Percentiles rank a stretch among this genome's conserved stretches.
These are phyloP conservation scores for Etheostoma perlongum DNA, from an alignment of 2,797 vertebrate species.

Conservation along the genomic window DNA sequence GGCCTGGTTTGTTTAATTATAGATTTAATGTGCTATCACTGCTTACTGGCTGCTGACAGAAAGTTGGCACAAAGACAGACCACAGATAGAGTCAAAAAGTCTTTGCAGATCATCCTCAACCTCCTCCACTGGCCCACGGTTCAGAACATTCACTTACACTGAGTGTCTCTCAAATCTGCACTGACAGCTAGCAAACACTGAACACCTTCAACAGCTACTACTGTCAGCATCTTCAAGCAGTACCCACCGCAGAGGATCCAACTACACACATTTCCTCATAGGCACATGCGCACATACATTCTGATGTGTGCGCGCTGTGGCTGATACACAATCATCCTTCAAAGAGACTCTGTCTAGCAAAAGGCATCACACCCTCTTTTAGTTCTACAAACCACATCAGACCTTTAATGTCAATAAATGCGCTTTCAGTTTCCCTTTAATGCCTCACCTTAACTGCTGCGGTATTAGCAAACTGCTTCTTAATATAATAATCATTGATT, in stretches of 20 bases:
- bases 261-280: constrained; percentile 38
- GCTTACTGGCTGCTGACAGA: constrained; percentile 59
- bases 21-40: constrained; percentile 69
- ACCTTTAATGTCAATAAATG: constrained; percentile 59
- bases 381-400: constrained; percentile 37
- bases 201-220: constrained; percentile 73
- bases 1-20: constrained; percentile 70
- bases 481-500: constrained; percentile 80
- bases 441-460: constrained; percentile 65
- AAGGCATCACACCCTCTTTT: constrained; percentile 59
- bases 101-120: constrained; percentile 72
- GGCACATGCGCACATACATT: constrained; percentile 1
- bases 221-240: constrained; percentile 76
- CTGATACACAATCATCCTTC: constrained; percentile 53
- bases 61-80: constrained; percentile 59
- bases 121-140: constrained; percentile 65
- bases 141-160: constrained; percentile 76
- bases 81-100: constrained; percentile 66
- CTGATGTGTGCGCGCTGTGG: not conserved
- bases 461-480: constrained; percentile 56
- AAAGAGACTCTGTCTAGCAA: constrained; percentile 55
- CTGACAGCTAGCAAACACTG: constrained; percentile 77
- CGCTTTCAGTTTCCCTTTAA: constrained; percentile 43
- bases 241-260: constrained; percentile 45
- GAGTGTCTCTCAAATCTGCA: constrained; percentile 72